Percentiles rank a stretch among this genome's conserved stretches.
Evolutionary conservation across 2,888 invertebrate genomes (phyloP).

Genomic region (Blastobasis lacticolella): DNA sequence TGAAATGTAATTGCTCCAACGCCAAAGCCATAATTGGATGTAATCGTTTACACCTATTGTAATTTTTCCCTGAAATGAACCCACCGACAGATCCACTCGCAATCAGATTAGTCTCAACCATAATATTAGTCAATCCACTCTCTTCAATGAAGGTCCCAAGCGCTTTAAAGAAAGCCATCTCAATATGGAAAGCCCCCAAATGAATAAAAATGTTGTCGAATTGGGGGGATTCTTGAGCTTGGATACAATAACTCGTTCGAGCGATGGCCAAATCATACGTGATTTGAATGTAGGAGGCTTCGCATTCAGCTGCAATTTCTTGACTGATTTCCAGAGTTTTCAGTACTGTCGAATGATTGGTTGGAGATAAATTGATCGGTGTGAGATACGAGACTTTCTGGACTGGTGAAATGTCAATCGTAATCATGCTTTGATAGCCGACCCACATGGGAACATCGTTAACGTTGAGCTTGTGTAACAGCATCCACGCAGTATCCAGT

Average conservation of each 20-base stretch:
- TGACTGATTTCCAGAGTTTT: constrained; percentile 22
- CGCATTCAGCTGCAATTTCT: constrained; percentile 21
- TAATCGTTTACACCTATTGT: constrained; percentile 24
- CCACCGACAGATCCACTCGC: constrained; percentile 23
- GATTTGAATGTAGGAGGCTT: constrained; percentile 19
- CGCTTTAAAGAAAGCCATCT: constrained; percentile 27
- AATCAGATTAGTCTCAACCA: constrained; percentile 15
- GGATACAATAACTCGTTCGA: constrained; percentile 16
- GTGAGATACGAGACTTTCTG: constrained; percentile 28
- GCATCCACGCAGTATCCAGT: constrained; percentile 14
- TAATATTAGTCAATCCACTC: constrained; percentile 23
- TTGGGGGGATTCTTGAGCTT: constrained; percentile 19
- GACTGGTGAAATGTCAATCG: constrained; percentile 15
- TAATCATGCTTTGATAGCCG: constrained; percentile 24
- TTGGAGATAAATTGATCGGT: constrained; percentile 29
- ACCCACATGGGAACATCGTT: constrained; percentile 23
- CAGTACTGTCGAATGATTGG: constrained; percentile 20
- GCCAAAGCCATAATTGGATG: constrained; percentile 1
- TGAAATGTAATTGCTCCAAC: constrained; percentile 13
- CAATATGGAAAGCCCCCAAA: constrained; percentile 24
- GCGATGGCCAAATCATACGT: constrained; percentile 28
- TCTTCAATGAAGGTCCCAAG: constrained; percentile 25
- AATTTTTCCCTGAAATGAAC: constrained; percentile 20
- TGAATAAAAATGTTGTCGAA: constrained; percentile 28
- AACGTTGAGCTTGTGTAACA: constrained; percentile 12